A percentile compares a stretch with the other conserved stretches of the same genome.
Conservation (phyloP, 2,113 vertebrate genomes). For the Leuciscus idus region DNA sequence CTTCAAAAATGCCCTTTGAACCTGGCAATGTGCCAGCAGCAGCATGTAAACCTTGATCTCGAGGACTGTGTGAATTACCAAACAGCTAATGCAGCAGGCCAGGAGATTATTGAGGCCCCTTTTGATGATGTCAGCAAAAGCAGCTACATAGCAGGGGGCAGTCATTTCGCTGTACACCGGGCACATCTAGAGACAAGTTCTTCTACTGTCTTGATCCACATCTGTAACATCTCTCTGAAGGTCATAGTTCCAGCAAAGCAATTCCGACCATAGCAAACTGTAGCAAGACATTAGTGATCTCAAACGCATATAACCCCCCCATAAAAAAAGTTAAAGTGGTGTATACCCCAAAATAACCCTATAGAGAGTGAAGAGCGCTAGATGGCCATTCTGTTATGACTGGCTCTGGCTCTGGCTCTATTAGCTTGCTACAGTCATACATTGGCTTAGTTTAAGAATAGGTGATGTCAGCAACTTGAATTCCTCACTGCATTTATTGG, state of each 20-base stretch:
- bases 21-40: constrained; percentile 61
- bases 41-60: constrained; percentile 71
- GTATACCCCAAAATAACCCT: neutral
- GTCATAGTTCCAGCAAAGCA: constrained; percentile 4
- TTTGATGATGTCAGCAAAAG: constrained; percentile 70
- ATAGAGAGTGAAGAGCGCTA: neutral
- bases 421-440: constrained; percentile 43
- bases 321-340: neutral
- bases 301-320: neutral
- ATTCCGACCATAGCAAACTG: neutral
- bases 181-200: neutral
- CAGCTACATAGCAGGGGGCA: constrained; percentile 47
- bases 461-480: constrained; percentile 54
- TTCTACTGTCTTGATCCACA: neutral
- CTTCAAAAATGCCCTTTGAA: constrained; percentile 57
- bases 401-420: neutral
- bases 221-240: neutral
- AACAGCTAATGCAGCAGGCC: constrained; percentile 67
- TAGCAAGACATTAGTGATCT: neutral
- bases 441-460: constrained; percentile 46
- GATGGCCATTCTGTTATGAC: neutral
- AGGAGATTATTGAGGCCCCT: constrained; percentile 67
- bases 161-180: constrained; percentile 50
- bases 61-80: constrained; percentile 66
- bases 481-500: constrained; percentile 47